Conservation (phyloP, 2,888 invertebrate genomes). For the Lycaena phlaeas region DNA sequence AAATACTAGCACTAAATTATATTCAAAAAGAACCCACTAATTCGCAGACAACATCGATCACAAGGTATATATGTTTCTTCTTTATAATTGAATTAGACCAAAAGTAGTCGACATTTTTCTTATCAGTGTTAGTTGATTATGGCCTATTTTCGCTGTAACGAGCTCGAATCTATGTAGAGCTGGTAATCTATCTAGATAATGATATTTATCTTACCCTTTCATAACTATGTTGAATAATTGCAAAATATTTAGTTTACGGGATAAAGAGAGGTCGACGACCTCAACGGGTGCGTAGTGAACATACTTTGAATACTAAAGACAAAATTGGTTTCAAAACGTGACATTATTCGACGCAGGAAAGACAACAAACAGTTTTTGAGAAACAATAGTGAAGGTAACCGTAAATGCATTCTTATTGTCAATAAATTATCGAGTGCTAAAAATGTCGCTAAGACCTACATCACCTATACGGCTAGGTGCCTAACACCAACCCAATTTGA, state of each 20-base stretch:
- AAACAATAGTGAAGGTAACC: conserved; percentile 1
- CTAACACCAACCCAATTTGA: too few relatives aligned
- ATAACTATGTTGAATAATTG: conserved; percentile 19
- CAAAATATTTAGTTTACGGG: conserved; percentile 9
- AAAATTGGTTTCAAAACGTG: conserved; percentile 7
- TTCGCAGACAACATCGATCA: conserved; percentile 9
- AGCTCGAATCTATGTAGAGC: background rate
- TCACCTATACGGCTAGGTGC: too few relatives aligned
- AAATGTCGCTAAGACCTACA: too few relatives aligned
- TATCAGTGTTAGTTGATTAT: background rate
- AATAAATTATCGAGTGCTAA: too few relatives aligned
- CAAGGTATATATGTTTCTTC: conserved; percentile 13
- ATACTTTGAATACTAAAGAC: conserved; percentile 18
- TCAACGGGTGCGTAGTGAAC: conserved; percentile 24
- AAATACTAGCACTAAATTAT: too few relatives aligned
- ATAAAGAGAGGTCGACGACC: conserved; percentile 26
- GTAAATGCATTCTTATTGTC: background rate
- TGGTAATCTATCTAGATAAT: background rate
- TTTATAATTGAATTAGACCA: background rate
- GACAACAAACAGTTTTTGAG: background rate
- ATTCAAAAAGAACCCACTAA: too few relatives aligned
- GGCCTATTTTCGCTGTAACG: background rate
- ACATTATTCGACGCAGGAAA: background rate
- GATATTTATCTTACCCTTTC: conserved; percentile 10
- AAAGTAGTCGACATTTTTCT: background rate